Evolutionary conservation across 1,140 invertebrate genomes (phyloP).

Genomic region (Papilio polyxenes): DNA sequence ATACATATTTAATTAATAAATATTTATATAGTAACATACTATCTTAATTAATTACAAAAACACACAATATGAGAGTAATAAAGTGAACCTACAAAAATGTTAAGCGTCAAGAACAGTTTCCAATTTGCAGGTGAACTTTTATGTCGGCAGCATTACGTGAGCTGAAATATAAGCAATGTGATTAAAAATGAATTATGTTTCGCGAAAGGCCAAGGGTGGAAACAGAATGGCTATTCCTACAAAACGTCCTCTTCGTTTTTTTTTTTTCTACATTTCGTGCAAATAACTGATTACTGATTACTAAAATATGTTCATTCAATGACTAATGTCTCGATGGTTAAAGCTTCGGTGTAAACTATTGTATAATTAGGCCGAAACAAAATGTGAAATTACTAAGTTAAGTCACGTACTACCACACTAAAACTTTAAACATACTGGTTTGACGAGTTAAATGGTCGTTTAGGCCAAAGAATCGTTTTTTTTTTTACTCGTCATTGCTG

Average conservation of each 20-base stretch:
- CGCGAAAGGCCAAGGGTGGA: conserved; percentile 45
- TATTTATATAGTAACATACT: not conserved
- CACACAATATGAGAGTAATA: not conserved
- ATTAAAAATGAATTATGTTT: conserved; percentile 73
- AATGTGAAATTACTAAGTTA: too few relatives aligned
- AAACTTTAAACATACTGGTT: too few relatives aligned
- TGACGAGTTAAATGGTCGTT: too few relatives aligned
- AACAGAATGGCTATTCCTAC: conserved; percentile 1
- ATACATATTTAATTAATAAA: not conserved
- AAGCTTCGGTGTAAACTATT: too few relatives aligned
- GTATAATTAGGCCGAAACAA: too few relatives aligned
- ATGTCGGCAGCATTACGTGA: conserved; percentile 73
- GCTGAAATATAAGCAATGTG: conserved; percentile 71
- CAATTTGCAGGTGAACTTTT: conserved; percentile 74
- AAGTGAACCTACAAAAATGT: conserved; percentile 8
- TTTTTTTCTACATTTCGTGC: not conserved
- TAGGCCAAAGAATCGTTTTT: too few relatives aligned
- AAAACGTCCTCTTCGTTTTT: not conserved
- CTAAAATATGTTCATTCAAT: not conserved
- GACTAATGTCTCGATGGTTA: too few relatives aligned
- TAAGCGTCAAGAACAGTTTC: conserved; percentile 58
- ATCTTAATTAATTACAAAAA: not conserved
- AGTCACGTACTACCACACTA: too few relatives aligned
- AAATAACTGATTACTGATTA: too few relatives aligned
- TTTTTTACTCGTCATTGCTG: too few relatives aligned